Conservation (phyloP, 2,888 invertebrate species). For the Cancer borealis region DNA sequence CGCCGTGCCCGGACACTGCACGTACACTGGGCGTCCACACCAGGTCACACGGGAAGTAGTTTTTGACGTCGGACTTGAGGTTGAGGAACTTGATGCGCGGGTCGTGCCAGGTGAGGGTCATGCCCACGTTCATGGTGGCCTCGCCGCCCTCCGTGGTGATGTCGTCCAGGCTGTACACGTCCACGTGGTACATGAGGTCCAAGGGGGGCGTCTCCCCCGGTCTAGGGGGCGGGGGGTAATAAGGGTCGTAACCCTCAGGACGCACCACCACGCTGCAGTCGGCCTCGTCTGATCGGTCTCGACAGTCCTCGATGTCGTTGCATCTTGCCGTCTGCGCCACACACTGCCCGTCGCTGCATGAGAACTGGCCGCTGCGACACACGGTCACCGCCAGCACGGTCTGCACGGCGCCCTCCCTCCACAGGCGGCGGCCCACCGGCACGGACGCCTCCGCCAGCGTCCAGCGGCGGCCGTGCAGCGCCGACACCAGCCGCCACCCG, state of each 20-base stretch:
- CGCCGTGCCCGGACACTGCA: slow-evolving; percentile 68
- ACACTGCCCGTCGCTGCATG: slow-evolving; percentile 70
- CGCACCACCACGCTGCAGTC: slow-evolving; percentile 64
- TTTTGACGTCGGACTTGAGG: slow-evolving; percentile 66
- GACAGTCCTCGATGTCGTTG: slow-evolving; percentile 64
- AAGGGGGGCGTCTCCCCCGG: slow-evolving; percentile 62
- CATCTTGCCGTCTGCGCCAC: slow-evolving; percentile 61
- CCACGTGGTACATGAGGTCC: slow-evolving; percentile 62
- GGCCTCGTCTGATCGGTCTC: slow-evolving; percentile 66
- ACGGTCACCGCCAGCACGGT: slow-evolving; percentile 57
- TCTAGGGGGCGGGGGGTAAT: slow-evolving; percentile 67
- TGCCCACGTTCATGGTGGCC: slow-evolving; percentile 72
- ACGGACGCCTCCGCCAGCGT: slow-evolving; percentile 49
- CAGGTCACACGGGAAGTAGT: slow-evolving; percentile 72
- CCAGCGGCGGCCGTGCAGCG: slow-evolving; percentile 59
- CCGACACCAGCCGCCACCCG: slow-evolving; percentile 67
- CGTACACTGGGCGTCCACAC: slow-evolving; percentile 73
- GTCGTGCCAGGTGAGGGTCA: slow-evolving; percentile 71
- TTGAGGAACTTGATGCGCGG: slow-evolving; percentile 67
- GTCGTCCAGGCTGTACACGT: slow-evolving; percentile 70
- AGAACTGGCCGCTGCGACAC: slow-evolving; percentile 71
- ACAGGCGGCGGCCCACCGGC: slow-evolving; percentile 64
- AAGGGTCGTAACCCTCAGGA: slow-evolving; percentile 59
- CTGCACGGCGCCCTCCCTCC: neutral
- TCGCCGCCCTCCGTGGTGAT: slow-evolving; percentile 65